phyloP scores from a whole-genome alignment of 2,797 vertebrate species.

The Rhinella marina region DNA sequence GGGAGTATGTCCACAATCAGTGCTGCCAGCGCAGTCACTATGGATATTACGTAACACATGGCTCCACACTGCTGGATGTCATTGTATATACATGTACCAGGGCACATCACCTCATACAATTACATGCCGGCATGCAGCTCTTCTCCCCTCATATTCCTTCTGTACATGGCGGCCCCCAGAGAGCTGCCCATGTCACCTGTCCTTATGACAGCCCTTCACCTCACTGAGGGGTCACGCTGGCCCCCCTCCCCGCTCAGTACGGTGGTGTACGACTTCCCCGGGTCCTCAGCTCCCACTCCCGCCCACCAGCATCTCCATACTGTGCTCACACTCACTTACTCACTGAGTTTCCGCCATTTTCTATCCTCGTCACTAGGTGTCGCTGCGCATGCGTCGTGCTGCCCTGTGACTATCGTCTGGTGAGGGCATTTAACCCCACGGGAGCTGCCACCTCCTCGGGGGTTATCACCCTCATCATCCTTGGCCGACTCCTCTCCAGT shows the following conservation, averaged over 20 bases:
- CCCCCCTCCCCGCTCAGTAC: neutral
- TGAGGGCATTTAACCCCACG: slow-evolving; percentile 47
- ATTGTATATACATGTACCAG: too few species aligned
- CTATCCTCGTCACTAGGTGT: slow-evolving; percentile 73
- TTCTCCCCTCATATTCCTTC: too few species aligned
- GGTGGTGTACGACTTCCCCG: neutral
- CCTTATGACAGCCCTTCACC: neutral
- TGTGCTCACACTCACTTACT: slow-evolving; percentile 67
- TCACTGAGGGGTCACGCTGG: neutral
- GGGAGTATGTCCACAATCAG: too few species aligned
- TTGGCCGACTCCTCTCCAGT: too few species aligned
- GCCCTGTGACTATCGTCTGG: neutral
- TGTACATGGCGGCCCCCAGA: neutral
- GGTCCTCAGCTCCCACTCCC: neutral
- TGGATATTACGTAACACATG: too few species aligned
- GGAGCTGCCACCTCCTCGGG: neutral
- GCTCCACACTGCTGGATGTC: too few species aligned
- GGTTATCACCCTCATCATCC: too few species aligned
- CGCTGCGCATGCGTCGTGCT: slow-evolving; percentile 71
- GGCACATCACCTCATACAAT: too few species aligned
- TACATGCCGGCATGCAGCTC: too few species aligned
- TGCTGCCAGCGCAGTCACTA: too few species aligned
- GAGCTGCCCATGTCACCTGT: neutral
- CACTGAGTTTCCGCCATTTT: slow-evolving; percentile 81
- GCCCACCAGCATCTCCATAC: slow-evolving; percentile 5